phyloP scores from a whole-genome alignment of 2,113 vertebrate species.

The Cettia cetti region DNA sequence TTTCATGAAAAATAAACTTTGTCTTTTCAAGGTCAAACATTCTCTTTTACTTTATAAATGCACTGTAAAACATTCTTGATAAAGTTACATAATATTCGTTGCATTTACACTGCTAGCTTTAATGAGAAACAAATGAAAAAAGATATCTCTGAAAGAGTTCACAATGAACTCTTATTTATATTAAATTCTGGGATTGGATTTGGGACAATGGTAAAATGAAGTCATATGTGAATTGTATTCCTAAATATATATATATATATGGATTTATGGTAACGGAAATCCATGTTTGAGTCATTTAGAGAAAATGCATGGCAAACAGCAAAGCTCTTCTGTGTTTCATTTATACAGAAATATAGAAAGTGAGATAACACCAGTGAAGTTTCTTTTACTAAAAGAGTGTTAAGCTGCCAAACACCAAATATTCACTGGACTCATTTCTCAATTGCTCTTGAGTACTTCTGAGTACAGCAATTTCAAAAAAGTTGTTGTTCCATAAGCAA shows the following conservation, averaged over 20 bases:
- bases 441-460: not conserved
- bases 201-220: slow-evolving; percentile 10
- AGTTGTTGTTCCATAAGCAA: not conserved
- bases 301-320: slow-evolving; percentile 16
- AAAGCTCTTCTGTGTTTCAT: not conserved
- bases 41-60: not conserved
- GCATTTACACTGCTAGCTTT: not conserved
- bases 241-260: not conserved
- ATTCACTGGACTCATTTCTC: not conserved
- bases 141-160: not conserved
- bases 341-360: not conserved
- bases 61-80: not conserved
- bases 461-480: not conserved
- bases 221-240: slow-evolving; percentile 21
- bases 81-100: not conserved
- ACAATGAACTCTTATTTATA: not conserved
- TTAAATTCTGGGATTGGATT: not conserved
- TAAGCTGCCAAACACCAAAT: not conserved
- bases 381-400: not conserved
- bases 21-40: not conserved
- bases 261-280: not conserved
- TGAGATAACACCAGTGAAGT: not conserved
- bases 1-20: not conserved
- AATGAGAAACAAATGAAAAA: slow-evolving; percentile 32
- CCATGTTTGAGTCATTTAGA: slow-evolving; percentile 22